Evolutionary conservation across 2,113 vertebrate genomes (phyloP).

Genomic region (Sula dactylatra): DNA sequence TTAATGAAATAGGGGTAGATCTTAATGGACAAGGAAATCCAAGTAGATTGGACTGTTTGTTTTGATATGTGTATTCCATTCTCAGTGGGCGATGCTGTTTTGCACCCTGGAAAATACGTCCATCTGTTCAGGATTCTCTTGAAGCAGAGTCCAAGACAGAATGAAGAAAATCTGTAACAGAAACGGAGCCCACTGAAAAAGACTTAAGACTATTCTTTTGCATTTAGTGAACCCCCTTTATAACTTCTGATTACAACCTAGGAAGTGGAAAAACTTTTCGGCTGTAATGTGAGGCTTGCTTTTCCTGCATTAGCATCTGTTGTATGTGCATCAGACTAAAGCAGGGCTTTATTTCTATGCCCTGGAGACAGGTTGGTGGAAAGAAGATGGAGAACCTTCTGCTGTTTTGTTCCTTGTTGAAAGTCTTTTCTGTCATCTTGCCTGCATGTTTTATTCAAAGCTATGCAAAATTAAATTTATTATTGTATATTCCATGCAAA

Average conservation of each 20-base stretch:
- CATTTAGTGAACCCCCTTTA: not conserved
- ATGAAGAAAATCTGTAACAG: not conserved
- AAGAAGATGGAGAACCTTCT: not conserved
- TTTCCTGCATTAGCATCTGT: not conserved
- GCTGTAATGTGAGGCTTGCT: not conserved
- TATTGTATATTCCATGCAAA: not conserved
- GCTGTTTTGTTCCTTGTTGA: not conserved
- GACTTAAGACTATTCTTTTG: not conserved
- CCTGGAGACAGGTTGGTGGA: not conserved
- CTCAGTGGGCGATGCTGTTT: not conserved
- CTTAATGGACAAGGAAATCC: not conserved
- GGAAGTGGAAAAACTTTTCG: not conserved
- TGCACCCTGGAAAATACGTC: not conserved
- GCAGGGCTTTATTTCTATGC: not conserved
- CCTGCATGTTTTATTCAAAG: slow-evolving; percentile 31
- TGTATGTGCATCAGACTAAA: not conserved
- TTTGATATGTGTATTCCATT: not conserved
- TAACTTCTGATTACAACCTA: not conserved
- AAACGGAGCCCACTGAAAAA: not conserved
- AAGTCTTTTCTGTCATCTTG: not conserved
- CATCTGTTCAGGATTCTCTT: not conserved
- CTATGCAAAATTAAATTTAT: not conserved
- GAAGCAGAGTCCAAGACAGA: not conserved
- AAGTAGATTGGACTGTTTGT: not conserved
- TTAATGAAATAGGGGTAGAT: not conserved